Conservation (phyloP, 1,140 invertebrate species). For the Atta colombica region DNA sequence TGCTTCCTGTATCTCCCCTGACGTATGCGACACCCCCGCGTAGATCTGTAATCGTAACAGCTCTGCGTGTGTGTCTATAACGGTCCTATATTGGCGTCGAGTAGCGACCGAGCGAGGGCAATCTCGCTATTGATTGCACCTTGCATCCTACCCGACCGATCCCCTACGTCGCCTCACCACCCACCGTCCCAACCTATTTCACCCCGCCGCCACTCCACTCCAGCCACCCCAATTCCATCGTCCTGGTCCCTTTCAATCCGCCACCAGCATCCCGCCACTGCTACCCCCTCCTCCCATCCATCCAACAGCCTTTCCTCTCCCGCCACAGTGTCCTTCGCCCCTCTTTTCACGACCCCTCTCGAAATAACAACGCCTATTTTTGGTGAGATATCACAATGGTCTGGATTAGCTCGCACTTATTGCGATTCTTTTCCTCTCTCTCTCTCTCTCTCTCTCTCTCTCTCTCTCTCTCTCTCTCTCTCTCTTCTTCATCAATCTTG, state of each 20-base stretch:
- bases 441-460: neutral
- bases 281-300: constrained; percentile 5
- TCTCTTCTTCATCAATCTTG: constrained; percentile 68
- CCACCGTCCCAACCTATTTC: constrained; percentile 60
- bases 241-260: constrained; percentile 52
- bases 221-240: constrained; percentile 59
- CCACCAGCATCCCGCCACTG: constrained; percentile 24
- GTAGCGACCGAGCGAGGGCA: constrained; percentile 75
- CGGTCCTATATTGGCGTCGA: constrained; percentile 72
- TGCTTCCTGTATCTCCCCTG: neutral
- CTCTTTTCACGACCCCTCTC: constrained; percentile 40
- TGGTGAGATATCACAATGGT: constrained; percentile 56
- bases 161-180: constrained; percentile 54
- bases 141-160: constrained; percentile 70
- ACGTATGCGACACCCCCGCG: constrained; percentile 12
- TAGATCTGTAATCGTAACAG: constrained; percentile 70
- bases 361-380: constrained; percentile 72
- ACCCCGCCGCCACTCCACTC: constrained; percentile 20
- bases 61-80: constrained; percentile 68
- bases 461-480: neutral
- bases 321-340: constrained; percentile 26
- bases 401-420: constrained; percentile 23
- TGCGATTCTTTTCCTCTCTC: constrained; percentile 12
- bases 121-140: constrained; percentile 78
- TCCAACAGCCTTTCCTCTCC: constrained; percentile 9